Base-by-base conservation (phyloP, 2,888 invertebrate species). In the Criorhina ranunculi region DNA sequence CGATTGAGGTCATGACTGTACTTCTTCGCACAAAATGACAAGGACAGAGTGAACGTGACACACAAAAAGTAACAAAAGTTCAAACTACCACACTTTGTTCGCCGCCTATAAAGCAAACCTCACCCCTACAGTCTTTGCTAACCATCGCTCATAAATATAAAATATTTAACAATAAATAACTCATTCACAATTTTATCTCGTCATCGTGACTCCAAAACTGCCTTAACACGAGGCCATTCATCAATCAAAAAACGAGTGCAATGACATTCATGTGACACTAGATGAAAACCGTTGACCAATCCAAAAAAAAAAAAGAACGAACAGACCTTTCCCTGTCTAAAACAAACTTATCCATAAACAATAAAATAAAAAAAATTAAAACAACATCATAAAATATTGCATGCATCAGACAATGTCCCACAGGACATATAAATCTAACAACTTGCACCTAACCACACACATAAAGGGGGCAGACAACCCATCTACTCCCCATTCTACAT, bases 351-450 rank as follows among this genome's bases (percentile, higher is more conserved):
- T 12, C 37, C 33, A 78, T 35, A 73, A 73, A 64, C 15, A 46
- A 53, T 49, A 62, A 31, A 24, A 44, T 3, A 19, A 5, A n/a
- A 62, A 66, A 73, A 40, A 55, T 33, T 40, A 75, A 76, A 64
- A 40, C 17, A 69, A 76, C 57, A 64, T 70, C 76, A 81, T 81
- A 76, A 81, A 81, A 81, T 81, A 81, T 76, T 72, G 66, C 82
- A 82, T 78, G 77, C 77, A 78, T 82, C 82, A 70, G 72, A 70
- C 82, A 59, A 12, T 66, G 60, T 72, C 82, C 77, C 78, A 57
- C 40, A 64, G 77, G 77, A 66, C 72, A 17, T 37, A 82, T 82
- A 78, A 82, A 82, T 72, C 82, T 77, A 82, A 78, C 69, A 82
- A 77, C 72, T 42, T 72, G 66, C 72, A 72, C 60, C 82, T 46